Percentiles rank a stretch among this genome's conserved stretches.
Evolutionary conservation across 2,797 vertebrate species (phyloP).

Genomic region (Diplodus puntazzo): DNA sequence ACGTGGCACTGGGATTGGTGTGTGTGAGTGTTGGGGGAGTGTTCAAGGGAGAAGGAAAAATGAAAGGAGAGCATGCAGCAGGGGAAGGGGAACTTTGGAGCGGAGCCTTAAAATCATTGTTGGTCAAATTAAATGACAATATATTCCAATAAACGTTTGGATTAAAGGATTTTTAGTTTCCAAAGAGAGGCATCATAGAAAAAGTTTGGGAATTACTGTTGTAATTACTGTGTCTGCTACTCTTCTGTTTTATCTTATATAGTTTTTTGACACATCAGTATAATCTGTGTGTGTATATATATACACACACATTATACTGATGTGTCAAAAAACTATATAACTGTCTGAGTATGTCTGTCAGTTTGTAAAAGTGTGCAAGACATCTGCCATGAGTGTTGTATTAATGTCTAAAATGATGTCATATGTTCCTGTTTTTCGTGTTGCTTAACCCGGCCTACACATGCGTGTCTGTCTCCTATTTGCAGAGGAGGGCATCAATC

Average conservation of each 20-base stretch:
- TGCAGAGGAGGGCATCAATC: slow-evolving; percentile 99
- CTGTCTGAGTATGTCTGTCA: neutral
- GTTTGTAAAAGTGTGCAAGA: slow-evolving; percentile 1
- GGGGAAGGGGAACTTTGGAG: slow-evolving; percentile 16
- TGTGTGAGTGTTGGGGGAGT: slow-evolving; percentile 44
- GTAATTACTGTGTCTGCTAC: too few species aligned
- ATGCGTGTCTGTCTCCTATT: slow-evolving; percentile 80
- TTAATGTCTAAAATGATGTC: slow-evolving; percentile 80
- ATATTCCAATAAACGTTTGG: fast-evolving
- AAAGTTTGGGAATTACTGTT: neutral
- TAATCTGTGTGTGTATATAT: neutral
- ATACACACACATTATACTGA: too few species aligned
- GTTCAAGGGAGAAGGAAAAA: slow-evolving; percentile 31
- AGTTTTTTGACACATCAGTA: neutral
- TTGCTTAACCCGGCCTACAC: slow-evolving; percentile 59
- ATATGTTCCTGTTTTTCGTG: slow-evolving; percentile 80
- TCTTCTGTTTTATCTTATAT: neutral
- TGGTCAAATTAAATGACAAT: slow-evolving; percentile 7
- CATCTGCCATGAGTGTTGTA: slow-evolving; percentile 24
- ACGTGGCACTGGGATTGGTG: slow-evolving; percentile 67
- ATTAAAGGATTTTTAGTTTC: neutral
- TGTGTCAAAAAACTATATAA: too few species aligned
- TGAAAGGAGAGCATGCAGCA: slow-evolving; percentile 45
- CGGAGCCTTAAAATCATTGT: neutral
- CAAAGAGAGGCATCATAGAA: too few species aligned